These are phyloP conservation scores for Denticeps clupeoides DNA, from an alignment of 2,797 vertebrate genomes.

Conservation along the genomic window DNA sequence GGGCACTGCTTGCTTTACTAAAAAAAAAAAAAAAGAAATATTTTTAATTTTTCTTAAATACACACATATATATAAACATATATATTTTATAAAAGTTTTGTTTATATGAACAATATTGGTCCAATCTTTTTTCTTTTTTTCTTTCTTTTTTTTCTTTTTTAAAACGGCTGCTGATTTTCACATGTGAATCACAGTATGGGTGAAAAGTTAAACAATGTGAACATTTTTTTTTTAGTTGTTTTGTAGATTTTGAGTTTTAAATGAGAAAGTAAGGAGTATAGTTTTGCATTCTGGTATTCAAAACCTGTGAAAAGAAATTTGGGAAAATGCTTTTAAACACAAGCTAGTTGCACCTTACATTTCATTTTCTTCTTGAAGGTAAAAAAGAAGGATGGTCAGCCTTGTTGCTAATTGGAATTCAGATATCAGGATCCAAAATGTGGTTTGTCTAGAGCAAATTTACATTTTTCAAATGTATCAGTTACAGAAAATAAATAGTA, in stretches of 20 bases:
- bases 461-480: too few species aligned
- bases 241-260: slow-evolving; percentile 20
- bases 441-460: too few species aligned
- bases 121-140: slow-evolving; percentile 56
- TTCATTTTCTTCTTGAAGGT: slow-evolving; percentile 49
- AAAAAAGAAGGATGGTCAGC: slow-evolving; percentile 55
- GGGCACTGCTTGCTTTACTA: slow-evolving; percentile 73
- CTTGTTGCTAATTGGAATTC: slow-evolving; percentile 28
- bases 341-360: slow-evolving; percentile 59
- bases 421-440: background rate
- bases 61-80: slow-evolving; percentile 65
- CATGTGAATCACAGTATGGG: slow-evolving; percentile 47
- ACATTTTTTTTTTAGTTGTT: slow-evolving; percentile 55
- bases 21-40: slow-evolving; percentile 65
- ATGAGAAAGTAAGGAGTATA: slow-evolving; percentile 32
- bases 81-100: slow-evolving; percentile 78
- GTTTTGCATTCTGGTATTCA: slow-evolving; percentile 41
- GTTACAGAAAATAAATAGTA: too few species aligned
- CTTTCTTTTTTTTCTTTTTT: slow-evolving; percentile 16
- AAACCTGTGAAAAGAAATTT: slow-evolving; percentile 43
- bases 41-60: slow-evolving; percentile 74
- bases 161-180: slow-evolving; percentile 60
- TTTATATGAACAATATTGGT: slow-evolving; percentile 71
- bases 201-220: slow-evolving; percentile 61
- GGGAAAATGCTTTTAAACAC: slow-evolving; percentile 45